A percentile compares a stretch with the other conserved stretches of the same genome.
Conservation (phyloP, 2,797 vertebrate species). For the Semaprochilodus insignis region DNA sequence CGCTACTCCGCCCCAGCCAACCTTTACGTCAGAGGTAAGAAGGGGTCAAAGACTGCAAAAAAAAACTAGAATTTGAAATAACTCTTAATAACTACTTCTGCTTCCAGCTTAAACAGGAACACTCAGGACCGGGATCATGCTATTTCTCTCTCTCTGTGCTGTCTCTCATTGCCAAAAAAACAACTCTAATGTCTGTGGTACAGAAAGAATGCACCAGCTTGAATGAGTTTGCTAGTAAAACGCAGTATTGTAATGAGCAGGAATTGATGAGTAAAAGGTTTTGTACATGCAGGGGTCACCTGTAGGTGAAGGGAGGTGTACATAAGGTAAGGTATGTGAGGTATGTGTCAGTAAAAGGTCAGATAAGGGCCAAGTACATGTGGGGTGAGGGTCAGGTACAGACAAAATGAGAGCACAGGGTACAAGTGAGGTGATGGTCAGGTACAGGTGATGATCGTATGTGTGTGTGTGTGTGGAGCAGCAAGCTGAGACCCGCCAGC, state of each 20-base stretch:
- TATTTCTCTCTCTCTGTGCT: too few species aligned
- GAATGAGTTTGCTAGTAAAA: neutral
- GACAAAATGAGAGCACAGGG: neutral
- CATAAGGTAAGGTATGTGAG: neutral
- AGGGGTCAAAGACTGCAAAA: neutral
- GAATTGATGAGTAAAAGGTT: neutral
- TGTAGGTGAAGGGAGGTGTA: neutral
- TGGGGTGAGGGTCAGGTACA: neutral
- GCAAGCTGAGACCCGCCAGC: neutral
- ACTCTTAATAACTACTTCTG: neutral
- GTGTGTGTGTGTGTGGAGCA: neutral
- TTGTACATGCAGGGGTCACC: neutral
- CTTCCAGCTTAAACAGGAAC: neutral
- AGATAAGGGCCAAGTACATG: neutral
- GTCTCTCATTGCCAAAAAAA: neutral
- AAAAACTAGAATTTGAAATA: neutral
- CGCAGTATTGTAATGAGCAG: neutral
- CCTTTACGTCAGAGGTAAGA: slow-evolving; percentile 98
- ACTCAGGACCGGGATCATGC: neutral
- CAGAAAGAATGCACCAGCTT: neutral
- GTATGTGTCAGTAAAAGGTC: neutral
- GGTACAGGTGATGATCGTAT: neutral
- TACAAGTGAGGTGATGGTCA: neutral
- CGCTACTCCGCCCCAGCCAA: slow-evolving; percentile 97
- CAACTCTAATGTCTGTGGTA: neutral